Evolutionary conservation across 2,888 invertebrate genomes (phyloP).

Genomic region (Hedya salicella): DNA sequence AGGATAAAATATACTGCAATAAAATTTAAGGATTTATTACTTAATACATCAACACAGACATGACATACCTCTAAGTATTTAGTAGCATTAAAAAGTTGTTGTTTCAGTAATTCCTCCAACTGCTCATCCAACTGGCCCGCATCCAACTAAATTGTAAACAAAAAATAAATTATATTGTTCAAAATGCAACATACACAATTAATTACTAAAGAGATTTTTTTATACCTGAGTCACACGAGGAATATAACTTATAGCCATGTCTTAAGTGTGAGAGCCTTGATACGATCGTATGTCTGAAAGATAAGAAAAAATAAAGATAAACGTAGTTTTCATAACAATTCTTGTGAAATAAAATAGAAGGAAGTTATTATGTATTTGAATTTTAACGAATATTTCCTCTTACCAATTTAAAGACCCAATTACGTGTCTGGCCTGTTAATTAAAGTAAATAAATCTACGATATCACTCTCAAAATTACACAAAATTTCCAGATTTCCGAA

Average conservation of each 20-base stretch:
- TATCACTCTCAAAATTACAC: too few species aligned
- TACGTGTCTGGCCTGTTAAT: too few species aligned
- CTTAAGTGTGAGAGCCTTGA: constrained; percentile 17
- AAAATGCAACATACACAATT: background rate
- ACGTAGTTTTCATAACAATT: background rate
- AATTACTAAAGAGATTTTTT: background rate
- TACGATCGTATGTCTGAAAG: constrained; percentile 8
- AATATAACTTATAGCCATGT: constrained; percentile 72
- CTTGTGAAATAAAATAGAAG: background rate
- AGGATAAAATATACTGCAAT: constrained; percentile 27
- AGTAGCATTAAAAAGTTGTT: constrained; percentile 86
- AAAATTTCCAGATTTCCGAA: too few species aligned
- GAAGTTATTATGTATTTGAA: too few species aligned
- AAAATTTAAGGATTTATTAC: constrained; percentile 5
- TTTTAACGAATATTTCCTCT: background rate
- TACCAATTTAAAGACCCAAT: background rate
- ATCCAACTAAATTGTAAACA: constrained; percentile 85
- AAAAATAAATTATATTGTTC: background rate
- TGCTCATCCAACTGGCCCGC: constrained; percentile 92
- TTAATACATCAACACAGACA: background rate
- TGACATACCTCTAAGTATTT: constrained; percentile 87
- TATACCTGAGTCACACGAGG: constrained; percentile 76
- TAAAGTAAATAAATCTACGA: too few species aligned
- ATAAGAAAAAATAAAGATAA: background rate
- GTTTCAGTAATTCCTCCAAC: constrained; percentile 89